Percentiles rank a stretch among this genome's conserved stretches.
Conservation (phyloP, 2,797 vertebrate species). For the Arctocebus calabarensis region DNA sequence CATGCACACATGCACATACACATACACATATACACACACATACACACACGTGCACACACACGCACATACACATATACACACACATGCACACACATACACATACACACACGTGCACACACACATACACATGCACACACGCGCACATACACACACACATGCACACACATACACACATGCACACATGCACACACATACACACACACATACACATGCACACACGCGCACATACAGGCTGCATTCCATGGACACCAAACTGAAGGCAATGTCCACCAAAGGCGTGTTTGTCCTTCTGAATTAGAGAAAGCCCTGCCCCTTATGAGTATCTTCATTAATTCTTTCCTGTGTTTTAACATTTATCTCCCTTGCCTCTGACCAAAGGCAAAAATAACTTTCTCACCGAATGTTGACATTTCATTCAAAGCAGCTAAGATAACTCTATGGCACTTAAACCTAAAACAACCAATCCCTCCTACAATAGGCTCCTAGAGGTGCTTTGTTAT, state of each 20-base stretch:
- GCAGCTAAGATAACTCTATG: rapidly evolving
- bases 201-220: rapidly evolving
- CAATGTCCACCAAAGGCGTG: neutral
- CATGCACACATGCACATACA: no score
- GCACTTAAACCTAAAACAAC: neutral
- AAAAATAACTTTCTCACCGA: neutral
- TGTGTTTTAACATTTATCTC: neutral
- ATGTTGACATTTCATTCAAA: neutral
- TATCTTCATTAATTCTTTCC: neutral
- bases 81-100: rapidly evolving
- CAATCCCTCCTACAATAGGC: neutral
- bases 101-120: no score
- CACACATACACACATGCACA: no score
- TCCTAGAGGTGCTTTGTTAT: neutral
- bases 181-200: no score
- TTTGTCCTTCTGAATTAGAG: neutral
- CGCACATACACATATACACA: no score
- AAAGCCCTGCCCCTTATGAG: rapidly evolving
- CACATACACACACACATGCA: no score
- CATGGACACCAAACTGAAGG: neutral
- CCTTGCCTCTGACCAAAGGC: neutral
- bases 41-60: no score
- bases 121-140: no score
- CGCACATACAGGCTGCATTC: neutral
- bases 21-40: no score